Evolutionary conservation across 2,888 invertebrate genomes (phyloP).

Genomic region (Sarcophaga caerulescens): DNA sequence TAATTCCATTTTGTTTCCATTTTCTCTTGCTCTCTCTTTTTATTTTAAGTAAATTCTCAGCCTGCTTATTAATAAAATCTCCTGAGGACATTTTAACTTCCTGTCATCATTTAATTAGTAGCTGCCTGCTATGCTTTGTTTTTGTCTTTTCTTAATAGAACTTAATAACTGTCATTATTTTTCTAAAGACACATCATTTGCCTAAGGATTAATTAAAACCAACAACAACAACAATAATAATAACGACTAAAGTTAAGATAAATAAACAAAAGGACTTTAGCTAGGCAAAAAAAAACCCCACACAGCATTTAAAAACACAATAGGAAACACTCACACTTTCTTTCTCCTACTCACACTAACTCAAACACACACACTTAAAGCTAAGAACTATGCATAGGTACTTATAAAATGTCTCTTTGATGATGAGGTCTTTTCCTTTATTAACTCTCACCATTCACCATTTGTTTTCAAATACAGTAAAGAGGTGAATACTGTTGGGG

Average conservation of each 20-base stretch:
- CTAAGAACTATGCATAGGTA: background rate
- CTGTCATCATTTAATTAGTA: slow-evolving; percentile 66
- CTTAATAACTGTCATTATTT: slow-evolving; percentile 40
- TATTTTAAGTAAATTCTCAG: too few species aligned
- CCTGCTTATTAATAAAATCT: background rate
- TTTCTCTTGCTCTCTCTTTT: too few species aligned
- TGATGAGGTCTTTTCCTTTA: background rate
- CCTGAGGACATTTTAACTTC: slow-evolving; percentile 27
- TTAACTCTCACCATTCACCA: background rate
- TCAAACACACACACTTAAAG: background rate
- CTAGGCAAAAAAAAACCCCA: background rate
- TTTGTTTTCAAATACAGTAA: background rate
- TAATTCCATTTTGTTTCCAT: too few species aligned
- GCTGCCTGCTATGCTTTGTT: slow-evolving; percentile 2
- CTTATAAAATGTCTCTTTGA: background rate
- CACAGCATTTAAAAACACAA: background rate
- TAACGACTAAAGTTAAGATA: slow-evolving; percentile 19
- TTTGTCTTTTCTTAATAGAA: background rate
- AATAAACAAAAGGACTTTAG: slow-evolving; percentile 31
- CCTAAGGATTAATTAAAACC: slow-evolving; percentile 65
- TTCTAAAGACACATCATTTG: slow-evolving; percentile 30
- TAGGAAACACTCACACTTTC: background rate
- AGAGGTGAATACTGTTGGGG: background rate
- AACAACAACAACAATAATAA: slow-evolving; percentile 24
- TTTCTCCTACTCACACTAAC: background rate